These are phyloP conservation scores for Dermochelys coriacea DNA, from an alignment of 2,797 vertebrate genomes.

Conservation along the genomic window DNA sequence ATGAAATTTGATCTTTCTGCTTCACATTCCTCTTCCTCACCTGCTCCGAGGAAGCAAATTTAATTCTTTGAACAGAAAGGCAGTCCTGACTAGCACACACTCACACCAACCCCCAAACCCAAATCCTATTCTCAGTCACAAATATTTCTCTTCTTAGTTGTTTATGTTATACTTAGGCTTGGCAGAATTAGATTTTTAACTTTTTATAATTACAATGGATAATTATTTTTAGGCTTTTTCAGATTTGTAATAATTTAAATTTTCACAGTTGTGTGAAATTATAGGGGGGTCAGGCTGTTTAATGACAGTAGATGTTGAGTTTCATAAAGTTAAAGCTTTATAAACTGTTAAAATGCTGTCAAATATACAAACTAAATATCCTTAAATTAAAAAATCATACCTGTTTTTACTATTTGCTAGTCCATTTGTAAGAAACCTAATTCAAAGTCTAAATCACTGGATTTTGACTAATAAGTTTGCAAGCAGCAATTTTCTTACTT, in stretches of 20 bases:
- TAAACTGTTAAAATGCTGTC: background rate
- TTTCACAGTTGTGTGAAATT: background rate
- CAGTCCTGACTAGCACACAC: constrained; percentile 60
- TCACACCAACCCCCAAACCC: background rate
- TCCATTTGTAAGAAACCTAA: background rate
- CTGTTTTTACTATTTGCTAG: background rate
- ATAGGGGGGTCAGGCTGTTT: background rate
- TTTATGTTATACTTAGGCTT: constrained; percentile 43
- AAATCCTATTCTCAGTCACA: constrained; percentile 6
- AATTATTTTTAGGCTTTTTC: background rate
- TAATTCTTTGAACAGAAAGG: constrained; percentile 79
- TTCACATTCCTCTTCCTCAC: constrained; percentile 79
- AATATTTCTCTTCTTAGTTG: constrained; percentile 44
- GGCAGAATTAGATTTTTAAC: background rate
- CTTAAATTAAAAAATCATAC: background rate
- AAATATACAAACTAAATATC: background rate
- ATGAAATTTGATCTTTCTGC: constrained; percentile 78
- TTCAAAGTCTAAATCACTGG: background rate
- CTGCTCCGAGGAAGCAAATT: constrained; percentile 75
- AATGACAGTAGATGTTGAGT: background rate
- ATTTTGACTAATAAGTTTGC: background rate
- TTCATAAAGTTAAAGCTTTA: background rate
- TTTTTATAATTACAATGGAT: background rate
- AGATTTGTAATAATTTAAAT: background rate
- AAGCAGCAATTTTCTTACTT: background rate